phyloP scores from a whole-genome alignment of 2,797 vertebrate genomes.

The Pachyuromys duprasi region DNA sequence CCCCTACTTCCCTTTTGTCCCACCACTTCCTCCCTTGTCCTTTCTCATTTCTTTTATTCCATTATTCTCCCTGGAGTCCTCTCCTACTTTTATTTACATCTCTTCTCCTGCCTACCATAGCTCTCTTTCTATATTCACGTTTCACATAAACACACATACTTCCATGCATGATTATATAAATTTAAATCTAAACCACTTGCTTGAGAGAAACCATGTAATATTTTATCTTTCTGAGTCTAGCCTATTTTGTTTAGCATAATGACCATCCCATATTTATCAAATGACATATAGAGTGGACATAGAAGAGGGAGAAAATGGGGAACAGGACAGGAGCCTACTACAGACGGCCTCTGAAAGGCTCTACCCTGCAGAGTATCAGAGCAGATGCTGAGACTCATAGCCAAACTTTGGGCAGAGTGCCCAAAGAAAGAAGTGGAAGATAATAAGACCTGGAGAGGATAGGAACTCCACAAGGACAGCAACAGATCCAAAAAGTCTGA shows the following conservation, averaged over 20 bases:
- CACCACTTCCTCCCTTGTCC: not conserved
- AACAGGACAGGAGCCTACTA: too few relatives aligned
- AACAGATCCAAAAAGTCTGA: too few relatives aligned
- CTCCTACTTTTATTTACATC: not conserved
- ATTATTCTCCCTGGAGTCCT: not conserved
- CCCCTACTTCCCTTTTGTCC: too few relatives aligned
- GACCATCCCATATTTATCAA: not conserved
- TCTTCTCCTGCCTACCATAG: not conserved
- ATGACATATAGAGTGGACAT: too few relatives aligned
- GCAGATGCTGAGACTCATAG: too few relatives aligned
- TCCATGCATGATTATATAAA: not conserved
- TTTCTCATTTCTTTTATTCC: not conserved
- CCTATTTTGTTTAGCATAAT: not conserved
- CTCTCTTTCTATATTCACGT: not conserved
- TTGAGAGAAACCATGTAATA: not conserved
- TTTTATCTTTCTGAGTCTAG: not conserved
- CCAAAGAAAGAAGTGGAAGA: too few relatives aligned
- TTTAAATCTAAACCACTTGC: not conserved
- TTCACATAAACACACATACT: not conserved
- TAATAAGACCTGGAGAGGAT: too few relatives aligned
- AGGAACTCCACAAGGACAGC: too few relatives aligned
- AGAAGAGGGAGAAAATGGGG: too few relatives aligned
- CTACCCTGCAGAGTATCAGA: too few relatives aligned
- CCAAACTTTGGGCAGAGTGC: too few relatives aligned
- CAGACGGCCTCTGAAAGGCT: too few relatives aligned